Conservation (phyloP, 2,888 invertebrate genomes). For the Dryobota labecula region DNA sequence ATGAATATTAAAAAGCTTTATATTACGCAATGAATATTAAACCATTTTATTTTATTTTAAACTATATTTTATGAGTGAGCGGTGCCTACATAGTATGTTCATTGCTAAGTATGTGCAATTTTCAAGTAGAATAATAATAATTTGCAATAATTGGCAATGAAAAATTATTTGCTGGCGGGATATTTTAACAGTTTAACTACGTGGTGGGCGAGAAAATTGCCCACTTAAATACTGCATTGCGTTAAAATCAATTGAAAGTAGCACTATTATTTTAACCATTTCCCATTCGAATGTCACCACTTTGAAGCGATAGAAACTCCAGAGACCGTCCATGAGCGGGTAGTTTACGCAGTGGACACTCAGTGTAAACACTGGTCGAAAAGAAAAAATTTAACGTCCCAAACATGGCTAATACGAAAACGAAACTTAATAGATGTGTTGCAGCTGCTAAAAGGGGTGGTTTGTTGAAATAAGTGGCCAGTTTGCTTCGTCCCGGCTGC, state of each 20-base stretch:
- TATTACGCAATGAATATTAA: slow-evolving; percentile 34
- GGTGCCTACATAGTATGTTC: slow-evolving; percentile 22
- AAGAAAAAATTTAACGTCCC: slow-evolving; percentile 22
- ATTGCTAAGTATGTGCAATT: slow-evolving; percentile 31
- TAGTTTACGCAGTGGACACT: background rate
- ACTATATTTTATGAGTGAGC: slow-evolving; percentile 42
- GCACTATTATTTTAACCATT: slow-evolving; percentile 8
- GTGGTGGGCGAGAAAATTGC: slow-evolving; percentile 15
- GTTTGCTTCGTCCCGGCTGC: slow-evolving; percentile 74
- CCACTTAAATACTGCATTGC: slow-evolving; percentile 17
- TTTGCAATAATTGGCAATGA: slow-evolving; percentile 13
- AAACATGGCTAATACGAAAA: slow-evolving; percentile 65
- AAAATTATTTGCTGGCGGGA: slow-evolving; percentile 4
- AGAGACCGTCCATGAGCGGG: background rate
- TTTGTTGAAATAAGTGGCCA: slow-evolving; percentile 81
- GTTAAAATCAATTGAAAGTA: slow-evolving; percentile 25
- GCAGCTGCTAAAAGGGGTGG: slow-evolving; percentile 73
- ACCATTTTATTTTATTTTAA: slow-evolving; percentile 46
- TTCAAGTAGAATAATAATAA: slow-evolving; percentile 29
- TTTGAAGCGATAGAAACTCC: background rate
- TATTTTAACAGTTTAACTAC: slow-evolving; percentile 18
- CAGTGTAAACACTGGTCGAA: slow-evolving; percentile 27
- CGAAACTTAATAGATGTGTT: slow-evolving; percentile 72
- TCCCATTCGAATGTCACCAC: slow-evolving; percentile 27
- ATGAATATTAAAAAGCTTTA: slow-evolving; percentile 43